These are phyloP conservation scores for Pavo muticus DNA, from an alignment of 2,113 vertebrate species.

Conservation along the genomic window DNA sequence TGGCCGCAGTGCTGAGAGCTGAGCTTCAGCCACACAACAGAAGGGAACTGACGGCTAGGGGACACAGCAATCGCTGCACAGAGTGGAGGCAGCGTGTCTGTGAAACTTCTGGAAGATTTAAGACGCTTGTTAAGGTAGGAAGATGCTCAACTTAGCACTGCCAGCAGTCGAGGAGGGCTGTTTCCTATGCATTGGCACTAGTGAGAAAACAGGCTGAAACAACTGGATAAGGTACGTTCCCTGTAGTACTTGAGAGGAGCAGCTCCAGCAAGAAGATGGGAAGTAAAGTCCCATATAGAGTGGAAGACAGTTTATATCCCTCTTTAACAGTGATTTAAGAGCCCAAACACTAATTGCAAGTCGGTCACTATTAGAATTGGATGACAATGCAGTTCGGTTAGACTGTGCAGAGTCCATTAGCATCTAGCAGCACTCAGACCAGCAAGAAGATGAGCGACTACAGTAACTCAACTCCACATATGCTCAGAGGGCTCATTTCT, in stretches of 20 bases:
- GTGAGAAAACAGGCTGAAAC: slow-evolving; percentile 37
- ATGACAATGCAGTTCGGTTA: neutral
- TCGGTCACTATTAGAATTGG: neutral
- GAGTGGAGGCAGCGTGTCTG: neutral
- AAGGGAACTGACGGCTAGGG: neutral
- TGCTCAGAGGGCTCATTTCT: neutral
- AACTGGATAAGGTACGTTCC: neutral
- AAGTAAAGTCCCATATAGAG: neutral
- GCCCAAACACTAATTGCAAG: slow-evolving; percentile 1
- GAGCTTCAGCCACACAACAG: neutral
- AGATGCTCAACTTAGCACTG: neutral
- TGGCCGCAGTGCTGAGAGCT: neutral
- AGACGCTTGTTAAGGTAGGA: slow-evolving; percentile 42
- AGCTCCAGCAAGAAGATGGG: slow-evolving; percentile 15
- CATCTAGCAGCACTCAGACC: neutral
- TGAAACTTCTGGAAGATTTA: neutral
- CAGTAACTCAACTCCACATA: neutral
- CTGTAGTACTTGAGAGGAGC: slow-evolving; percentile 4
- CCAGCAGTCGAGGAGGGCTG: neutral
- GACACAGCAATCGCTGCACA: neutral
- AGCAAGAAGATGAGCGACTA: neutral
- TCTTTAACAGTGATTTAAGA: slow-evolving; percentile 11
- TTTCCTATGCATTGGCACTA: slow-evolving; percentile 38
- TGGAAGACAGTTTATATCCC: slow-evolving; percentile 53
- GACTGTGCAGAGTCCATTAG: neutral